Conservation (phyloP, 2,113 vertebrate genomes). For the Semnornis frantzii region DNA sequence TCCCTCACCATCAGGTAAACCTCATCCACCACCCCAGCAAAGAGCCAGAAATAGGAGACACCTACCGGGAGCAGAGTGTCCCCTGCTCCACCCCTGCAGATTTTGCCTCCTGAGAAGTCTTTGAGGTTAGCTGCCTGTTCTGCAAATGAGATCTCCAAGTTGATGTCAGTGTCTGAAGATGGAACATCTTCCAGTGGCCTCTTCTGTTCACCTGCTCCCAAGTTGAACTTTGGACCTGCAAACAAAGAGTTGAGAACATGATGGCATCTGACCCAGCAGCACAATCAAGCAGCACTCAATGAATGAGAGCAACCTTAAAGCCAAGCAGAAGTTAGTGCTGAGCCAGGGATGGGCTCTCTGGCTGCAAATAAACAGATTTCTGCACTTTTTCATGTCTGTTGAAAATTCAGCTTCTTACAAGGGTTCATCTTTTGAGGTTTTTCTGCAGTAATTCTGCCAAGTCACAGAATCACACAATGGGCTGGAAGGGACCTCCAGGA, state of each 20-base stretch:
- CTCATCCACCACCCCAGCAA: not conserved
- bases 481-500: no score
- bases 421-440: not conserved
- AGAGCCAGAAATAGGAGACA: not conserved
- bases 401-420: not conserved
- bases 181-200: conserved; percentile 26
- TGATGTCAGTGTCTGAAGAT: conserved; percentile 82
- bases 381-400: not conserved
- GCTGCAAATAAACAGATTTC: not conserved
- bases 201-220: conserved; percentile 33
- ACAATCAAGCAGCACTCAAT: not conserved
- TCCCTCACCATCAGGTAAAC: not conserved
- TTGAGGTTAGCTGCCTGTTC: conserved; percentile 90
- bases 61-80: conserved; percentile 85
- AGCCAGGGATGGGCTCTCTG: not conserved
- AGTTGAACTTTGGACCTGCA: conserved; percentile 40
- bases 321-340: not conserved
- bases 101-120: conserved; percentile 74
- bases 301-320: not conserved
- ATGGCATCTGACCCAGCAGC: not conserved
- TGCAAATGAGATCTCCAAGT: conserved; percentile 91
- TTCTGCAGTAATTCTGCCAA: not conserved
- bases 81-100: conserved; percentile 67
- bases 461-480: no score
- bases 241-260: not conserved